phyloP scores from a whole-genome alignment of 2,113 vertebrate genomes.

The Raja brachyura region DNA sequence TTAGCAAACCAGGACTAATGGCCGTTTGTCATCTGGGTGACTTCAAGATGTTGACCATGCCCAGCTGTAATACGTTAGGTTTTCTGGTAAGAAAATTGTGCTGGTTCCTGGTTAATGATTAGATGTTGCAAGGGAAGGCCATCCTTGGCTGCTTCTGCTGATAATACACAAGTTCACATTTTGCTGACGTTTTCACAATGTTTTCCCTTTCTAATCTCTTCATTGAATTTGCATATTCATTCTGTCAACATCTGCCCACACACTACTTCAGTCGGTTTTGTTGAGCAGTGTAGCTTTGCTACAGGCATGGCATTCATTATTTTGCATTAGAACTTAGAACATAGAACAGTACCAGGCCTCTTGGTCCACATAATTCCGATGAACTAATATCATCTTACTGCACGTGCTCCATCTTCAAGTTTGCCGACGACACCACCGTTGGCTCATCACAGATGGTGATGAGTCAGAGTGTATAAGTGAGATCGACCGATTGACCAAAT shows the following conservation, averaged over 20 bases:
- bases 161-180: neutral
- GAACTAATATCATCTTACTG: too few species aligned
- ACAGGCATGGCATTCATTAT: neutral
- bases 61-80: neutral
- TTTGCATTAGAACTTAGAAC: neutral
- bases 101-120: neutral
- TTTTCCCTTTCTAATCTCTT: neutral
- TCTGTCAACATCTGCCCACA: neutral
- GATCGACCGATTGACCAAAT: too few species aligned
- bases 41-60: neutral
- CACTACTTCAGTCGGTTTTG: neutral
- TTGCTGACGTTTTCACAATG: neutral
- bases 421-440: too few species aligned
- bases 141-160: neutral
- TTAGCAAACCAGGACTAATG: neutral
- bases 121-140: neutral
- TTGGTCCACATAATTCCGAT: too few species aligned
- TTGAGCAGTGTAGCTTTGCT: neutral
- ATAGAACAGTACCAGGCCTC: too few species aligned
- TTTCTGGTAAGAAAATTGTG: slow-evolving; percentile 10
- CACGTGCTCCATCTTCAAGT: too few species aligned
- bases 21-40: neutral
- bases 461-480: too few species aligned
- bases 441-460: too few species aligned
- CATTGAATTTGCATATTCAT: neutral